Conservation (phyloP, 2,888 invertebrate genomes). For the Celastrina argiolus region DNA sequence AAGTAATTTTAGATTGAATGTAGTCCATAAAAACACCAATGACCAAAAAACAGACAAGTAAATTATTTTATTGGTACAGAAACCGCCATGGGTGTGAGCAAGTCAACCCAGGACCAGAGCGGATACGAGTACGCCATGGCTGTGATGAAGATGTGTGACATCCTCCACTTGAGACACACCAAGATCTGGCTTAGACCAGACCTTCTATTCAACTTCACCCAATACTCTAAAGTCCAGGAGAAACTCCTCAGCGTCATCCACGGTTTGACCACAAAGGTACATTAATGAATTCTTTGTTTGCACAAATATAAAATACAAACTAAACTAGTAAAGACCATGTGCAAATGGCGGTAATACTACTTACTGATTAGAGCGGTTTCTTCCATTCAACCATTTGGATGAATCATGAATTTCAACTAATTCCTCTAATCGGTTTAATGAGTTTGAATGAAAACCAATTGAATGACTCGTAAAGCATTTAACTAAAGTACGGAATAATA, state of each 20-base stretch:
- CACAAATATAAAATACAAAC: too few species aligned
- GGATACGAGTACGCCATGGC: conserved; percentile 92
- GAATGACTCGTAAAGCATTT: not conserved
- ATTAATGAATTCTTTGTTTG: too few species aligned
- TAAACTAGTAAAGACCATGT: too few species aligned
- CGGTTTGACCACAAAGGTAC: conserved; percentile 86
- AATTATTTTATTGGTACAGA: conserved; percentile 65
- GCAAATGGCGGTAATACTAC: too few species aligned
- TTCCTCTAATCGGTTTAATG: not conserved
- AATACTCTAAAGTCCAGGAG: conserved; percentile 85
- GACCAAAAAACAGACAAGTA: not conserved
- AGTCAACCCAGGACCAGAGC: conserved; percentile 87
- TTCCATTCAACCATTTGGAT: too few species aligned
- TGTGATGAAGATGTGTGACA: conserved; percentile 94
- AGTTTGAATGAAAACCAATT: not conserved
- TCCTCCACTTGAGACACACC: conserved; percentile 88
- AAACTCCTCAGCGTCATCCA: conserved; percentile 86
- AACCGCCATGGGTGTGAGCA: conserved; percentile 93
- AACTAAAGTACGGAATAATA: not conserved
- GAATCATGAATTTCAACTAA: too few species aligned
- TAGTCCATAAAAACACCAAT: too few species aligned
- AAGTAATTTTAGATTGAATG: too few species aligned
- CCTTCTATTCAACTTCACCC: conserved; percentile 85
- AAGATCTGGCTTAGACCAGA: conserved; percentile 88
- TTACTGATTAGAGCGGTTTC: too few species aligned